These are phyloP conservation scores for Novumbra hubbsi DNA, from an alignment of 2,797 vertebrate species.

Conservation along the genomic window DNA sequence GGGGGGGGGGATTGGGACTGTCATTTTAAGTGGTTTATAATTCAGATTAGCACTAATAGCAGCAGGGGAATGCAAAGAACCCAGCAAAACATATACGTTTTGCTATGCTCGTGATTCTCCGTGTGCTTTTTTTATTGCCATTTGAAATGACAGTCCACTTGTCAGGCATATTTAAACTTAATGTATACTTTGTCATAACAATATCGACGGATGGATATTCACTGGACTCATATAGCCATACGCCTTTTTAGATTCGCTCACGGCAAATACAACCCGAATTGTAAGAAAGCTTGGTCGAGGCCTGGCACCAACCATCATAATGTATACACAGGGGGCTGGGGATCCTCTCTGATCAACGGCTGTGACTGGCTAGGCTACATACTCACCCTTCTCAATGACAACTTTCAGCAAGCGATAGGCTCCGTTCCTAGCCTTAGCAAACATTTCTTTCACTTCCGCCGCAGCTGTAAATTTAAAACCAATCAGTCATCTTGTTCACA, in stretches of 20 bases:
- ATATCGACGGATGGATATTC: no score
- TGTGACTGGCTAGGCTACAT: neutral
- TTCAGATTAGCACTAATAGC: neutral
- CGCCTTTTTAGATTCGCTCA: neutral
- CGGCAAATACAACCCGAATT: neutral
- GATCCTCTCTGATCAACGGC: neutral
- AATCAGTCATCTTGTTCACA: neutral
- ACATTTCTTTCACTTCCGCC: constrained; percentile 78
- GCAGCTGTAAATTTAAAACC: constrained; percentile 66
- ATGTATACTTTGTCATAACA: no score
- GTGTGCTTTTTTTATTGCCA: no score
- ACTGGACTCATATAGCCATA: no score
- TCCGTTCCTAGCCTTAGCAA: constrained; percentile 85
- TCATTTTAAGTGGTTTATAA: neutral
- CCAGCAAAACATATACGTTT: neutral
- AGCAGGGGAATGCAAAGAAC: neutral
- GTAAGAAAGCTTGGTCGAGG: neutral
- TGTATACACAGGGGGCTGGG: neutral
- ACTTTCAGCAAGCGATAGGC: constrained; percentile 85
- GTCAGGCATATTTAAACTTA: no score
- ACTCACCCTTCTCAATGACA: constrained; percentile 84
- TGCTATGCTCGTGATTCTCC: no score
- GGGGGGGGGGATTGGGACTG: neutral
- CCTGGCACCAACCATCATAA: neutral
- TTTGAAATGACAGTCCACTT: no score